Evolutionary conservation across 1,140 invertebrate genomes (phyloP), one percentile per base, ranked within the genome.

Genomic region (Cydia amplana): DNA sequence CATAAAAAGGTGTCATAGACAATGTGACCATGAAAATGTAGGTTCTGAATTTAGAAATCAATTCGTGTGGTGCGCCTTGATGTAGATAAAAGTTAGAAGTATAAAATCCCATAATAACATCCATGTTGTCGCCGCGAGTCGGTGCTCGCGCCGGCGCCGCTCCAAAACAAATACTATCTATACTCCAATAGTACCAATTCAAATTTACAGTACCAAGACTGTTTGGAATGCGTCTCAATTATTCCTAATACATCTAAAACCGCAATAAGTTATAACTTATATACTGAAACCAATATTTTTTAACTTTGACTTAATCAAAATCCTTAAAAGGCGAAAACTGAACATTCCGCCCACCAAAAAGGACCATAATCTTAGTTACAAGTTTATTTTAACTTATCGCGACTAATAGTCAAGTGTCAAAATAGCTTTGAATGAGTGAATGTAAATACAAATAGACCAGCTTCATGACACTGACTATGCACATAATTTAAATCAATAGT

Each of bases 261-360:
- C 51, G 51, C 51, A 55, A 55, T 55, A 55, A n/a, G 46, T 16
- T 12, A 43, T 12, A 16, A 49, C 14, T 16, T 16, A 43, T 49
- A 49, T 16, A 49, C 0, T 4, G 16, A 16, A 49, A 4, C 12
- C 46, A 49, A 16, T 16, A 4, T 16, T 49, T 49, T 49, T 49
- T 49, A 49, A 46, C 1, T 16, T 49, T 7, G 49, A 51, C 5
- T n/a, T 16, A 51, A 51, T 7, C 14, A 14, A 16, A 46, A 46
- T 46, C 14, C 10, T 12, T 6, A 16, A 16, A 18, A 7, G n/a
- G 51, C n/a, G 6, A 18, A 7, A 55, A 55, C 0, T 55, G 51
- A 55, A 55, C 51, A 55, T 55, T 55, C 51, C 51, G 51, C 51
- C 51, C 51, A 55, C 51, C 51, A 55, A 55, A 55, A 55, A 9